Percentiles rank a stretch among this genome's conserved stretches.
These are phyloP conservation scores for Holotrichia oblita DNA, from an alignment of 1,140 invertebrate genomes.

Conservation along the genomic window DNA sequence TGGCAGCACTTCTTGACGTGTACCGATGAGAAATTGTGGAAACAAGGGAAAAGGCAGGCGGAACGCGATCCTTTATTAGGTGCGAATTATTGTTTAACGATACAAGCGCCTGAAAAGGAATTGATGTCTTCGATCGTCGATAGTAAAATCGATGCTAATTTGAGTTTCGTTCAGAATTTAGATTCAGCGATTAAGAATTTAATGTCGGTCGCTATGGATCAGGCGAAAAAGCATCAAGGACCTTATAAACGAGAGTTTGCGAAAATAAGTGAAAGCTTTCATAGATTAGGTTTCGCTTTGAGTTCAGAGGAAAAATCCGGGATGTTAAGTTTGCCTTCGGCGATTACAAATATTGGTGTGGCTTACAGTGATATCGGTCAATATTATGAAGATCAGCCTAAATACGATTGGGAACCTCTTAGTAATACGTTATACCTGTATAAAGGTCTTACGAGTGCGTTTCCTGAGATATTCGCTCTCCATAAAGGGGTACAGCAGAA, in stretches of 20 bases:
- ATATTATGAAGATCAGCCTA: conserved; percentile 86
- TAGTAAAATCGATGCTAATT: conserved; percentile 73
- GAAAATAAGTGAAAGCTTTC: conserved; percentile 88
- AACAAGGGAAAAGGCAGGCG: conserved; percentile 92
- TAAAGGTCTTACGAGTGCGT: conserved; percentile 87
- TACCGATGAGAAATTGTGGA: conserved; percentile 98
- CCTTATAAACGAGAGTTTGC: conserved; percentile 92
- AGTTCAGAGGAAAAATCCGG: conserved; percentile 78
- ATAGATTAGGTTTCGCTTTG: conserved; percentile 81
- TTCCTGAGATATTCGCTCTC: conserved; percentile 87
- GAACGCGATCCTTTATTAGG: conserved; percentile 94
- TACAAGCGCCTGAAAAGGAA: conserved; percentile 82
- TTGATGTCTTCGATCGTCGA: conserved; percentile 71
- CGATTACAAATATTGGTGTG: conserved; percentile 89
- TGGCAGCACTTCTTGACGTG: conserved; percentile 98
- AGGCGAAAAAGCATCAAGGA: conserved; percentile 85
- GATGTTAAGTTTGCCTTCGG: conserved; percentile 72
- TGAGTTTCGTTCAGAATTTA: conserved; percentile 82
- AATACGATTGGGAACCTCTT: conserved; percentile 89
- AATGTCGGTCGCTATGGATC: conserved; percentile 81
- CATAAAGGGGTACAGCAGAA: conserved; percentile 92
- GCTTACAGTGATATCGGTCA: conserved; percentile 92
- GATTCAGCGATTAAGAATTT: conserved; percentile 87
- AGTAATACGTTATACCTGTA: conserved; percentile 93
- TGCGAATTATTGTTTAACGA: conserved; percentile 89